Conservation (phyloP, 2,113 vertebrate genomes). For the Aphyosemion australe region DNA sequence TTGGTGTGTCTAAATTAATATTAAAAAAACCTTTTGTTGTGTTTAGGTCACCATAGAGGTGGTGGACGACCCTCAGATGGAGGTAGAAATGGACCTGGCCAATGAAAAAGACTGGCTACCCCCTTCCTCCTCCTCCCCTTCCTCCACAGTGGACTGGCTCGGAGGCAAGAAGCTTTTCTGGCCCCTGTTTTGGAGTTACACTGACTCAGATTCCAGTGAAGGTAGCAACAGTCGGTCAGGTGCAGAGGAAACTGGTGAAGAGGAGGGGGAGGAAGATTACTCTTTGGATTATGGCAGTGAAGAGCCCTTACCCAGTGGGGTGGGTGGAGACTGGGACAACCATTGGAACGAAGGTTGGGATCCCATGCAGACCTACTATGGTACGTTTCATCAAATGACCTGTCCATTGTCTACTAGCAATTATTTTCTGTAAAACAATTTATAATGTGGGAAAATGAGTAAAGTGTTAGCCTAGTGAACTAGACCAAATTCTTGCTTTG, state of each 20-base stretch:
- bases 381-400: constrained; percentile 59
- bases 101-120: constrained; percentile 85
- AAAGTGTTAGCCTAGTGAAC: too few species aligned
- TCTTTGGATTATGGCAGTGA: constrained; percentile 85
- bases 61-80: constrained; percentile 86
- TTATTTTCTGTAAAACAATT: neutral
- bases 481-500: too few species aligned
- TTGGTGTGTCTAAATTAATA: too few species aligned
- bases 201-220: constrained; percentile 76
- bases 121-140: constrained; percentile 70
- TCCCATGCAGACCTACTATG: constrained; percentile 83
- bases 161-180: constrained; percentile 88
- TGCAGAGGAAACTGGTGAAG: constrained; percentile 67
- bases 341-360: constrained; percentile 85
- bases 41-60: constrained; percentile 89
- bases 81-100: constrained; percentile 88
- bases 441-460: too few species aligned
- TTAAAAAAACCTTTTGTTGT: neutral
- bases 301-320: constrained; percentile 83
- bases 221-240: constrained; percentile 70
- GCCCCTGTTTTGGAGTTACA: constrained; percentile 91
- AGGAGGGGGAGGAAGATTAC: constrained; percentile 80
- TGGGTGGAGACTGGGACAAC: constrained; percentile 82
- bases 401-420: neutral
- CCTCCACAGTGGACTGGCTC: constrained; percentile 80